Conservation (phyloP, 2,797 vertebrate genomes). For the Intellagama lesueurii region DNA sequence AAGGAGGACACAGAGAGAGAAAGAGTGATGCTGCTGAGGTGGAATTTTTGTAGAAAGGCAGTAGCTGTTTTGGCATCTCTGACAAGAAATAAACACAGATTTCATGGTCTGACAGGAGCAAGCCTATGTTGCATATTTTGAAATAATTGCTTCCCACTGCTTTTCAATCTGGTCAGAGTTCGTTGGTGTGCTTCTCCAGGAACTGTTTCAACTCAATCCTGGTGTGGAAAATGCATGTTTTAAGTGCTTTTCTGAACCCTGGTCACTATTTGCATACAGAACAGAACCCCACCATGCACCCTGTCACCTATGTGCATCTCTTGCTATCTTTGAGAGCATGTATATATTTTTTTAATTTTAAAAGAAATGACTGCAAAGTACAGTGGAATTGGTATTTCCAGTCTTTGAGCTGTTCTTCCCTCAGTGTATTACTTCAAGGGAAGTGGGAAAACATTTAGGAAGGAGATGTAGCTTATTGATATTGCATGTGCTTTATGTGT, state of each 20-base stretch:
- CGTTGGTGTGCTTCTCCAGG: neutral
- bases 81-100: neutral
- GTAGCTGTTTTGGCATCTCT: neutral
- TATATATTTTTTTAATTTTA: neutral
- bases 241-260: conserved; percentile 16
- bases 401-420: neutral
- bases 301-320: neutral
- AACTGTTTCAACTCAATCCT: neutral
- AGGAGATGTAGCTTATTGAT: neutral
- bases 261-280: conserved; percentile 2
- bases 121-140: neutral
- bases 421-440: neutral
- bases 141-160: conserved; percentile 29
- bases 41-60: neutral
- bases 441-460: neutral
- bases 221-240: neutral
- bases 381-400: neutral
- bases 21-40: neutral
- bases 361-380: neutral
- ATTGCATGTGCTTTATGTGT: neutral
- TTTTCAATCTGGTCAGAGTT: conserved; percentile 12
- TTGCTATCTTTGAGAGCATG: neutral
- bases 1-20: neutral
- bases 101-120: conserved; percentile 2
- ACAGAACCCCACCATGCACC: neutral